A percentile compares a stretch with the other conserved stretches of the same genome.
These are phyloP conservation scores for Carlito syrichta DNA, from an alignment of 2,113 vertebrate species.

Conservation along the genomic window DNA sequence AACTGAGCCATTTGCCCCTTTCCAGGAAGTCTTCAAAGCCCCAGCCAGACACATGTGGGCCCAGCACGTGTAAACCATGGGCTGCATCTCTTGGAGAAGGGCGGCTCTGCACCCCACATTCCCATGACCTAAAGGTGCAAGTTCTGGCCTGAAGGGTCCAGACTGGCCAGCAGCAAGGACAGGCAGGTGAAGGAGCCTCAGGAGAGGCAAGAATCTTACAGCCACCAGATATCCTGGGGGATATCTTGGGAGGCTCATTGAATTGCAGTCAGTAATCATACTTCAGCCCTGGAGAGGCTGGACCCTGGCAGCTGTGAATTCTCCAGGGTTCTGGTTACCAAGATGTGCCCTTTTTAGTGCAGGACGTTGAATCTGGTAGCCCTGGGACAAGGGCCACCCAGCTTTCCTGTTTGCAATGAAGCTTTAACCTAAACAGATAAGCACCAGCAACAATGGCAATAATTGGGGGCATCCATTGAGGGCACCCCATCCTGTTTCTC, in stretches of 20 bases:
- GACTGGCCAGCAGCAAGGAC: neutral
- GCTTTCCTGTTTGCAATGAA: neutral
- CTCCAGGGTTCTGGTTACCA: accelerated
- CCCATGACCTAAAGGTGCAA: too few species aligned
- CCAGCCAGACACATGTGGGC: neutral
- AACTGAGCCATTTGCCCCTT: conserved; percentile 12
- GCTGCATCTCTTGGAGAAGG: neutral
- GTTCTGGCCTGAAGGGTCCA: neutral
- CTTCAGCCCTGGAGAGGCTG: neutral
- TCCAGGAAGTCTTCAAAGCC: conserved; percentile 19
- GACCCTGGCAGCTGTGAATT: neutral
- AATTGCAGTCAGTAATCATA: accelerated
- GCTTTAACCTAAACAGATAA: too few species aligned
- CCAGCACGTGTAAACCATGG: neutral
- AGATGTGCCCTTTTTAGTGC: accelerated
- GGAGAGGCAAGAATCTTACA: accelerated
- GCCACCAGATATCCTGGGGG: neutral
- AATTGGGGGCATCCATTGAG: accelerated
- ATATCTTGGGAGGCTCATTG: accelerated
- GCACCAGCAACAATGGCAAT: accelerated
- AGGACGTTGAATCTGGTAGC: too few species aligned
- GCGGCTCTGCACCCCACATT: too few species aligned
- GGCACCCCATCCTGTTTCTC: accelerated
- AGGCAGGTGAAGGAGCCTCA: too few species aligned
- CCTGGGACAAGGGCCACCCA: too few species aligned